Conservation (phyloP, 2,797 vertebrate species). For the Zenarchopterus dispar region DNA sequence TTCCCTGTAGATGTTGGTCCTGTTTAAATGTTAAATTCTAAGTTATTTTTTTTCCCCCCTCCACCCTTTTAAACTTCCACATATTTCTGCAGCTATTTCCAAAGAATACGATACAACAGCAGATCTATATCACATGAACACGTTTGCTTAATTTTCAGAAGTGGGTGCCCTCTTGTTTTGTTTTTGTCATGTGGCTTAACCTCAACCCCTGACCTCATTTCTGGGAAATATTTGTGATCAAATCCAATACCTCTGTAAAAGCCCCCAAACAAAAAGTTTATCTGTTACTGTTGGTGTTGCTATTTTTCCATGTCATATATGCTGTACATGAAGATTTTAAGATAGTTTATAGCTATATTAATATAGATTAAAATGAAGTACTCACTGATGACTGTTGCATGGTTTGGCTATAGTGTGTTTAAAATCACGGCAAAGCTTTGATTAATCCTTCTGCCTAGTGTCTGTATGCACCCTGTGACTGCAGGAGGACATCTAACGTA, state of each 20-base stretch:
- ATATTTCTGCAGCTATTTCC: slow-evolving; percentile 62
- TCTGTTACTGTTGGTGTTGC: slow-evolving; percentile 38
- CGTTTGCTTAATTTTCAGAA: slow-evolving; percentile 15
- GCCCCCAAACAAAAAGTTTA: slow-evolving; percentile 19
- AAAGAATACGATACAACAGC: slow-evolving; percentile 61
- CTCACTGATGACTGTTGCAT: slow-evolving; percentile 69
- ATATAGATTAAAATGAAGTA: slow-evolving; percentile 58
- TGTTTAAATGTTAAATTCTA: slow-evolving; percentile 23
- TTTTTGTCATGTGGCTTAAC: slow-evolving; percentile 45
- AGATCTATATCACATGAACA: slow-evolving; percentile 22
- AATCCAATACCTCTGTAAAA: slow-evolving; percentile 29
- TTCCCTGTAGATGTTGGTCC: slow-evolving; percentile 16
- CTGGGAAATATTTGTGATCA: slow-evolving; percentile 26
- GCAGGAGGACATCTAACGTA: slow-evolving; percentile 47
- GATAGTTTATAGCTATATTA: slow-evolving; percentile 43
- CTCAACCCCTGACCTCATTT: slow-evolving; percentile 36
- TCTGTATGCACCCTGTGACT: slow-evolving; percentile 48
- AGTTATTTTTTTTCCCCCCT: slow-evolving; percentile 15
- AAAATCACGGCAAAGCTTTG: slow-evolving; percentile 52
- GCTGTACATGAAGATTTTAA: slow-evolving; percentile 58
- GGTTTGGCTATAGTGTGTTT: slow-evolving; percentile 67
- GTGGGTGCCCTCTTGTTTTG: slow-evolving; percentile 26
- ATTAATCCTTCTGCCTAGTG: slow-evolving; percentile 26
- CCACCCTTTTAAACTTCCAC: slow-evolving; percentile 12
- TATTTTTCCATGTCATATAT: slow-evolving; percentile 45